Percentiles rank a stretch among this genome's conserved stretches.
Evolutionary conservation across 2,888 invertebrate genomes (phyloP).

Genomic region (Aleiodes testaceus): DNA sequence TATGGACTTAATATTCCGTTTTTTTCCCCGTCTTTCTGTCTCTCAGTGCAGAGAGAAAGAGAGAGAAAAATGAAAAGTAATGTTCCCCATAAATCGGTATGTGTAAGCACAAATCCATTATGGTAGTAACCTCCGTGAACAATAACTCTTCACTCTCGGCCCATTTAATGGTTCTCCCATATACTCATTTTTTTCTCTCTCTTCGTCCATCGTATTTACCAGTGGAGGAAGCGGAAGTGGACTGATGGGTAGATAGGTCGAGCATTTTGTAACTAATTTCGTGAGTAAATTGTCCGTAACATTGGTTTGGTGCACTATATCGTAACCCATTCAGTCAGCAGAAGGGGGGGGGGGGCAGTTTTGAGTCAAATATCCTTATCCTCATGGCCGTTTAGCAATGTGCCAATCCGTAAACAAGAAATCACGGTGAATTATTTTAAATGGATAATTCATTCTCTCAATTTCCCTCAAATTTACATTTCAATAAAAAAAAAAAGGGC

Average conservation of each 20-base stretch:
- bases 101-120: constrained; percentile 64
- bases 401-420: constrained; percentile 22
- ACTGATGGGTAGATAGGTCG: constrained; percentile 71
- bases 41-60: too few relatives aligned
- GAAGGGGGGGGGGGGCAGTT: not conserved
- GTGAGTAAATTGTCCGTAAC: constrained; percentile 73
- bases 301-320: constrained; percentile 67
- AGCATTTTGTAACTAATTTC: constrained; percentile 73
- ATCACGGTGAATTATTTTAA: constrained; percentile 14
- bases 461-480: too few relatives aligned
- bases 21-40: too few relatives aligned
- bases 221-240: constrained; percentile 72
- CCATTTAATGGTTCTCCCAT: constrained; percentile 65
- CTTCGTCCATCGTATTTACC: constrained; percentile 67
- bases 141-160: constrained; percentile 71
- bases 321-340: constrained; percentile 2
- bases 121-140: constrained; percentile 66
- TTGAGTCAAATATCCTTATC: constrained; percentile 29
- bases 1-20: too few relatives aligned
- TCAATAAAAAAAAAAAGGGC: too few relatives aligned
- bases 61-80: constrained; percentile 25
- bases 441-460: not conserved
- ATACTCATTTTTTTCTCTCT: constrained; percentile 10
- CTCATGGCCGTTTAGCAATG: constrained; percentile 20
- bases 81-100: constrained; percentile 42